These are phyloP conservation scores for Heterocephalus glaber DNA, from an alignment of 2,113 vertebrate genomes.

Conservation along the genomic window DNA sequence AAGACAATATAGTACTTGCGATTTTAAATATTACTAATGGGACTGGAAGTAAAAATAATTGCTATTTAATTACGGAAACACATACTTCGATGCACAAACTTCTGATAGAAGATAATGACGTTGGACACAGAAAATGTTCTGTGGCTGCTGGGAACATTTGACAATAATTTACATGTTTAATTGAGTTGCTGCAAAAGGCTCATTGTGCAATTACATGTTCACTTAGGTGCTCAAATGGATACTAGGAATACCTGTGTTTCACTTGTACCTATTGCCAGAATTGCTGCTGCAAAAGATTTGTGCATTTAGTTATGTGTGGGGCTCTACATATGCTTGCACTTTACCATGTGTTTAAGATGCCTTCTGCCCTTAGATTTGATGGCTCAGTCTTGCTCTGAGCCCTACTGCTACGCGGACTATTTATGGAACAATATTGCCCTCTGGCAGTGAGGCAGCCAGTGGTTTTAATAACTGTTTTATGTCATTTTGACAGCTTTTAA, in stretches of 20 bases:
- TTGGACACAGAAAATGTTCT: conserved; percentile 48
- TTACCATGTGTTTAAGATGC: conserved; percentile 74
- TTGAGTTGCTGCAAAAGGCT: conserved; percentile 70
- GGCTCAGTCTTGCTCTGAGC: conserved; percentile 71
- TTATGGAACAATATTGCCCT: conserved; percentile 85
- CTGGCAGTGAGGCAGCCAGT: conserved; percentile 81
- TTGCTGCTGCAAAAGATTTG: conserved; percentile 60
- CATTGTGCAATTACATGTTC: conserved; percentile 67
- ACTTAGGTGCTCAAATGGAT: conserved; percentile 66
- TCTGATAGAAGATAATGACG: conserved; percentile 64
- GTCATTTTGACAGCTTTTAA: conserved; percentile 86
- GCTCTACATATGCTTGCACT: conserved; percentile 61
- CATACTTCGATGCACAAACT: conserved; percentile 50
- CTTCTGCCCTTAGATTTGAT: conserved; percentile 70
- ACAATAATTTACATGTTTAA: conserved; percentile 76
- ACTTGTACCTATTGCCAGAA: conserved; percentile 72
- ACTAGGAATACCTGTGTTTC: conserved; percentile 65
- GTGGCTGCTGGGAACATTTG: conserved; percentile 59
- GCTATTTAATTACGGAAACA: conserved; percentile 72
- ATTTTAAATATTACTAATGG: conserved; percentile 69
- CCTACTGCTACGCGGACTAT: conserved; percentile 68
- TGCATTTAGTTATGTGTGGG: conserved; percentile 63
- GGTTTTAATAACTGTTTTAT: conserved; percentile 84
- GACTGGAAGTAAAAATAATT: conserved; percentile 70
- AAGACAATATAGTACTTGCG: not conserved